These are phyloP conservation scores for Clostera curtula DNA, from an alignment of 2,888 invertebrate genomes.

Conservation along the genomic window DNA sequence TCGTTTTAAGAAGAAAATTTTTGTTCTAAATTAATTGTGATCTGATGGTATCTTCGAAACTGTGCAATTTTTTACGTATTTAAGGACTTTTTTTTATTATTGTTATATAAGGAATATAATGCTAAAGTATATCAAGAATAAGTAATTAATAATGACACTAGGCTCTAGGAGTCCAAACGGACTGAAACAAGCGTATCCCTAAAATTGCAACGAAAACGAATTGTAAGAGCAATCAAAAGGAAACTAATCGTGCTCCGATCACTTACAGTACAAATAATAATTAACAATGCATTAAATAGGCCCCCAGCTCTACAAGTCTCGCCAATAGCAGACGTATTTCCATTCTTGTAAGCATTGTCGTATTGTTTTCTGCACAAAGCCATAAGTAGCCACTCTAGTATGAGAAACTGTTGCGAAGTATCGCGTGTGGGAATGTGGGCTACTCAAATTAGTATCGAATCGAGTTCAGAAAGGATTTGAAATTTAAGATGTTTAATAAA, in stretches of 20 bases:
- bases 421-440: conserved; percentile 61
- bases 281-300: conserved; percentile 32
- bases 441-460: neutral
- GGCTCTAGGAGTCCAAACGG: too few species aligned
- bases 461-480: too few species aligned
- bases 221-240: conserved; percentile 3
- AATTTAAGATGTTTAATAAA: too few species aligned
- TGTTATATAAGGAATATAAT: too few species aligned
- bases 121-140: too few species aligned
- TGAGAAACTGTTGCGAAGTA: conserved; percentile 59
- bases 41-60: too few species aligned
- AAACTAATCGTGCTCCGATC: conserved; percentile 35
- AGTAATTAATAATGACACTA: too few species aligned
- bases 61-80: too few species aligned
- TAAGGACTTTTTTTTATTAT: too few species aligned
- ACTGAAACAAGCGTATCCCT: too few species aligned
- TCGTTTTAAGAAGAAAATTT: too few species aligned
- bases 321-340: conserved; percentile 41
- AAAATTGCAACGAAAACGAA: neutral
- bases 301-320: conserved; percentile 39
- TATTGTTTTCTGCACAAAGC: conserved; percentile 57
- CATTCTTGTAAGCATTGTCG: conserved; percentile 43
- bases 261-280: conserved; percentile 44
- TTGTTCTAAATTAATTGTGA: too few species aligned
- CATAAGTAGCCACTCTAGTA: conserved; percentile 44